Conservation (phyloP, 1,140 invertebrate genomes). For the Apolygus lucorum region DNA sequence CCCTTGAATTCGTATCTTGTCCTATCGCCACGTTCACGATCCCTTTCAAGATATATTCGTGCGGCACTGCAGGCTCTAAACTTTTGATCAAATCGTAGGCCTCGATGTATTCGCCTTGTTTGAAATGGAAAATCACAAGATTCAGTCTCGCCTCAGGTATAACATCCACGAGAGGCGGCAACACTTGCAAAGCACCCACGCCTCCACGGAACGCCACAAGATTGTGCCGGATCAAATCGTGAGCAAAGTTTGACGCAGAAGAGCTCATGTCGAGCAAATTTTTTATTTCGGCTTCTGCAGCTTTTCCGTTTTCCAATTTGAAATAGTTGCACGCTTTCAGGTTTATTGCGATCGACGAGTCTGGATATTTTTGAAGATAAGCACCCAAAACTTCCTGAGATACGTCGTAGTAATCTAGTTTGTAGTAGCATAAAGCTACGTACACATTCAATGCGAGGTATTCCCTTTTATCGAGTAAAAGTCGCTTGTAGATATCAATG, state of each 20-base stretch:
- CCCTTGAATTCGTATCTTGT: slow-evolving; percentile 81
- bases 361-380: slow-evolving; percentile 85
- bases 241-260: slow-evolving; percentile 74
- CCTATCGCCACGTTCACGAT: slow-evolving; percentile 90
- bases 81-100: slow-evolving; percentile 87
- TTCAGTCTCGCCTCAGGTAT: slow-evolving; percentile 95
- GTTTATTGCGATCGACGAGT: slow-evolving; percentile 91
- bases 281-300: slow-evolving; percentile 79
- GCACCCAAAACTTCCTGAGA: slow-evolving; percentile 90
- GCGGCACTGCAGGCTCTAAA: slow-evolving; percentile 82
- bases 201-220: slow-evolving; percentile 91
- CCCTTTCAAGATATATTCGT: slow-evolving; percentile 95
- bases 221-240: slow-evolving; percentile 92
- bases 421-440: slow-evolving; percentile 95
- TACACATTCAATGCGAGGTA: slow-evolving; percentile 94
- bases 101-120: slow-evolving; percentile 81
- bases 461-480: slow-evolving; percentile 86
- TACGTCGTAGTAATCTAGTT: slow-evolving; percentile 86
- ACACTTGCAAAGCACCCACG: slow-evolving; percentile 81
- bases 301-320: slow-evolving; percentile 86
- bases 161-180: slow-evolving; percentile 86
- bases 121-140: slow-evolving; percentile 89
- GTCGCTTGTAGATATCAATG: slow-evolving; percentile 96
- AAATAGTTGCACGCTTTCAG: slow-evolving; percentile 86
- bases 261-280: slow-evolving; percentile 66